A percentile compares a stretch with the other conserved stretches of the same genome.
These are phyloP conservation scores for Siniperca knerii DNA, from an alignment of 2,113 vertebrate species.

Conservation along the genomic window DNA sequence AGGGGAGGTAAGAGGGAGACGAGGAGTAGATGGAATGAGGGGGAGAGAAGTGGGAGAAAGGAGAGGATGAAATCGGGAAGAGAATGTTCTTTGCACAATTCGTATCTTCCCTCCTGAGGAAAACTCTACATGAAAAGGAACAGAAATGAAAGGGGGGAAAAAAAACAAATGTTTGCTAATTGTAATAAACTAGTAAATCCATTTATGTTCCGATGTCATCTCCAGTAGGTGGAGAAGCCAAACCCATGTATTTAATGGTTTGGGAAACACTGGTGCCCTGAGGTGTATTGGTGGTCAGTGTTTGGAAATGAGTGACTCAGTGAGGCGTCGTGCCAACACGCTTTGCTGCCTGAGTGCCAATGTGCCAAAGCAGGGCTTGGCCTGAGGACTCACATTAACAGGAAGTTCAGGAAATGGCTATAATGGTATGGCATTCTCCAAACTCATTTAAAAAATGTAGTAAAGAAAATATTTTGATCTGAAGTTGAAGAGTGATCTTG, in stretches of 20 bases:
- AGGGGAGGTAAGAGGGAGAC: slow-evolving; percentile 21
- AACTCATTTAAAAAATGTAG: background rate
- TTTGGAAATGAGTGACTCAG: slow-evolving; percentile 40
- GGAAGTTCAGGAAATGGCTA: slow-evolving; percentile 54
- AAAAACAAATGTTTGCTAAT: background rate
- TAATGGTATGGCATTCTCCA: background rate
- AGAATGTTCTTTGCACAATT: slow-evolving; percentile 44
- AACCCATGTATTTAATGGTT: slow-evolving; percentile 32
- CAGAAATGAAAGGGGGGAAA: background rate
- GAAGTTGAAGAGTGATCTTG: background rate
- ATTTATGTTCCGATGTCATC: slow-evolving; percentile 27
- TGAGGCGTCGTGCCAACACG: slow-evolving; percentile 46
- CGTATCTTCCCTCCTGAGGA: slow-evolving; percentile 18
- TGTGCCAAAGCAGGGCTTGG: slow-evolving; percentile 33
- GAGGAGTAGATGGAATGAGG: slow-evolving; percentile 58
- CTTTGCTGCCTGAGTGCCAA: background rate
- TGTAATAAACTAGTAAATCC: background rate
- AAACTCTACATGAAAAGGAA: background rate
- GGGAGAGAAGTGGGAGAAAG: slow-evolving; percentile 37
- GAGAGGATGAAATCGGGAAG: slow-evolving; percentile 36
- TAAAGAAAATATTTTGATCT: slow-evolving; percentile 20
- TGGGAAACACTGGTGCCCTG: background rate
- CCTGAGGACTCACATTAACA: slow-evolving; percentile 21
- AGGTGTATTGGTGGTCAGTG: slow-evolving; percentile 31
- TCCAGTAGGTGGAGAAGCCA: slow-evolving; percentile 8